A percentile compares a stretch with the other conserved stretches of the same genome.
phyloP scores from a whole-genome alignment of 2,113 vertebrate species.

The Sapayoa aenigma region DNA sequence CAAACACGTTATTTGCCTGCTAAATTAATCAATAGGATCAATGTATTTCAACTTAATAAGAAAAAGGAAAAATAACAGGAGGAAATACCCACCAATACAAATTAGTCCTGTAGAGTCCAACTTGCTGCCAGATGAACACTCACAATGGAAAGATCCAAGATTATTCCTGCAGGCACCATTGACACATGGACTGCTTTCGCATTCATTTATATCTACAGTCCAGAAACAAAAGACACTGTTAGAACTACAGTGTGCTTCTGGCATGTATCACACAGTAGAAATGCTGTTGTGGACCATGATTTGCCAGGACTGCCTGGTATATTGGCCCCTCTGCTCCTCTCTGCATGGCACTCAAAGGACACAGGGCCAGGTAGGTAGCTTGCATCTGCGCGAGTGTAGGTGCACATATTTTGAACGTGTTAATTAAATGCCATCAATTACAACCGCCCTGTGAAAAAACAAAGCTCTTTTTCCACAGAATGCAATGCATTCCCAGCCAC shows the following conservation, averaged over 20 bases:
- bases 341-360: background rate
- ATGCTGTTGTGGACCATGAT: background rate
- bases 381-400: background rate
- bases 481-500: background rate
- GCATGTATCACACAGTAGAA: constrained; percentile 47
- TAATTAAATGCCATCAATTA: background rate
- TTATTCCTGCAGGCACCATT: constrained; percentile 84
- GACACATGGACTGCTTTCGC: constrained; percentile 81
- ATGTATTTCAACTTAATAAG: background rate
- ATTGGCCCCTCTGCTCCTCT: background rate
- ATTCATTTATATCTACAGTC: constrained; percentile 84
- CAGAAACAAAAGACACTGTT: constrained; percentile 67
- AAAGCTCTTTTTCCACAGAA: background rate
- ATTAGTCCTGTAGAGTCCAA: constrained; percentile 79
- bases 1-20: background rate
- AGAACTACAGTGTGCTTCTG: constrained; percentile 48
- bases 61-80: background rate
- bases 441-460: constrained; percentile 24
- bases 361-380: background rate
- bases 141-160: constrained; percentile 83
- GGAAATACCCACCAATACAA: constrained; percentile 77
- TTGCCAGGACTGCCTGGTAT: constrained; percentile 40
- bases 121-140: constrained; percentile 82
- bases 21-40: background rate
- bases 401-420: background rate